Evolutionary conservation across 2,888 invertebrate genomes (phyloP).

Genomic region (Sericinus montela): DNA sequence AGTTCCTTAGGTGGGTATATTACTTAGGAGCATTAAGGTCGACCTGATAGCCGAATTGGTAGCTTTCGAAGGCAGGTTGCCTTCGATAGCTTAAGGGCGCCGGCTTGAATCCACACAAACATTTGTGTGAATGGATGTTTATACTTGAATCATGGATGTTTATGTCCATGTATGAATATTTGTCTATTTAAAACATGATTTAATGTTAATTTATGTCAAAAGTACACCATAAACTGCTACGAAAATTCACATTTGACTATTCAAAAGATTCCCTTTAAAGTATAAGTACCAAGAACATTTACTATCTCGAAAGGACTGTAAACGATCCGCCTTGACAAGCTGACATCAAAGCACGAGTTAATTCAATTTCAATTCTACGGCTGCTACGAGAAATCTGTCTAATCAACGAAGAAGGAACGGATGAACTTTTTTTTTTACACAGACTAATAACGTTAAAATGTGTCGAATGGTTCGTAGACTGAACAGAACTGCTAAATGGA

Average conservation of each 20-base stretch:
- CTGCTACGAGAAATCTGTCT: constrained; percentile 12
- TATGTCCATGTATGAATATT: too few relatives aligned
- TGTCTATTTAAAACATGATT: too few relatives aligned
- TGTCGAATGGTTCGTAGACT: constrained; percentile 7
- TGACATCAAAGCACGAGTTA: constrained; percentile 15
- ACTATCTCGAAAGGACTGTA: constrained; percentile 11
- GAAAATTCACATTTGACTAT: constrained; percentile 26
- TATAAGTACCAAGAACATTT: constrained; percentile 42
- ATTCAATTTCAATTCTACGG: constrained; percentile 8
- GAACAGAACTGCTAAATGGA: background rate
- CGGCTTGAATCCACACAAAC: too few relatives aligned
- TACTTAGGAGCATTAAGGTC: too few relatives aligned
- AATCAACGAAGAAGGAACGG: constrained; percentile 13
- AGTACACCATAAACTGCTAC: too few relatives aligned
- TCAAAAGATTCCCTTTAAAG: constrained; percentile 54
- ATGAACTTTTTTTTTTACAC: background rate
- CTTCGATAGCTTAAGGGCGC: too few relatives aligned
- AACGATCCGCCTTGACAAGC: constrained; percentile 4
- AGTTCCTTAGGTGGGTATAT: too few relatives aligned
- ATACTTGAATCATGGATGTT: too few relatives aligned
- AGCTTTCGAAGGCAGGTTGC: too few relatives aligned
- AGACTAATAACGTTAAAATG: constrained; percentile 9
- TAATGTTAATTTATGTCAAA: too few relatives aligned
- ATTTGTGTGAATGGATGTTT: too few relatives aligned
- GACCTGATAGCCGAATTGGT: too few relatives aligned